Conservation (phyloP, 2,113 vertebrate genomes). For the Pao palembangensis region DNA sequence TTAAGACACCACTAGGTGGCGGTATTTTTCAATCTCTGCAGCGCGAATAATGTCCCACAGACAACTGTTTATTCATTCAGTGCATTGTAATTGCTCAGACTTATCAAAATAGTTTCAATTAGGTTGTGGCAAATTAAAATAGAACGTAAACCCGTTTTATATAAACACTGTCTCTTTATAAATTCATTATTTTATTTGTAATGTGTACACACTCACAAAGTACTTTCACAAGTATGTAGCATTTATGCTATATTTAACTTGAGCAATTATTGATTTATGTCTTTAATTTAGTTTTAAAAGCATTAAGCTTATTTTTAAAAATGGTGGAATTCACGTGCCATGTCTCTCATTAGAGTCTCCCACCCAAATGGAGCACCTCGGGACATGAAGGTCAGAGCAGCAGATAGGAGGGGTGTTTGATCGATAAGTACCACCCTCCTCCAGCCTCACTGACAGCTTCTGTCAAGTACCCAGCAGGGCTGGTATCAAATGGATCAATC, state of each 20-base stretch:
- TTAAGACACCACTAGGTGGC: too few species aligned
- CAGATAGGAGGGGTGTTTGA: slow-evolving; percentile 77
- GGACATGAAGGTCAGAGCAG: slow-evolving; percentile 80
- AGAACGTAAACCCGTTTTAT: too few species aligned
- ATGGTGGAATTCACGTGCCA: neutral
- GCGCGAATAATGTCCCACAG: too few species aligned
- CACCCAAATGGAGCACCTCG: slow-evolving; percentile 11
- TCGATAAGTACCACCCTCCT: slow-evolving; percentile 79
- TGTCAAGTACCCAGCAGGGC: slow-evolving; percentile 68
- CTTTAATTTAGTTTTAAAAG: neutral
- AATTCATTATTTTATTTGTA: too few species aligned
- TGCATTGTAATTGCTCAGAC: too few species aligned
- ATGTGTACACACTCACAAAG: too few species aligned
- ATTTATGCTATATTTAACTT: neutral
- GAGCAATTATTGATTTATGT: neutral
- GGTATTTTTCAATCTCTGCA: too few species aligned
- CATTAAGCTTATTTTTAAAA: neutral
- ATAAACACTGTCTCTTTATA: too few species aligned
- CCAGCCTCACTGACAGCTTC: slow-evolving; percentile 68
- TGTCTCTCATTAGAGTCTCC: slow-evolving; percentile 22
- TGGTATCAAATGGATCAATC: slow-evolving; percentile 64
- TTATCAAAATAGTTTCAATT: too few species aligned
- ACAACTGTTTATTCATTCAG: too few species aligned
- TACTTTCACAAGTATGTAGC: neutral
- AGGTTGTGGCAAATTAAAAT: too few species aligned